Evolutionary conservation across 2,797 vertebrate species (phyloP), one percentile per base, ranked within the genome.

Genomic region (Setipinna tenuifilis): DNA sequence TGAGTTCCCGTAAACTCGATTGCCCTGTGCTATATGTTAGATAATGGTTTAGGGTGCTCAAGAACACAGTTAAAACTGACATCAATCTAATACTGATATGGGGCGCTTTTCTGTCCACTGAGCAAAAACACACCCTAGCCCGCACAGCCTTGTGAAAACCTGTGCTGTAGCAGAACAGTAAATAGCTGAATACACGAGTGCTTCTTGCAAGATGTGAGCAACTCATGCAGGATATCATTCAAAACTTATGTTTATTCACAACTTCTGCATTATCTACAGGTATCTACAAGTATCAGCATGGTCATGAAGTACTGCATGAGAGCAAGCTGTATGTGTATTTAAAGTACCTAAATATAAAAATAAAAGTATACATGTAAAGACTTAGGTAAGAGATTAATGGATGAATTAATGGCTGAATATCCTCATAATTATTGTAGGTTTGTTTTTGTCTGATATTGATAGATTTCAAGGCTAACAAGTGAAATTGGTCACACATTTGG

Each of bases 1-100:
- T 93, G 93, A 94, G 94, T 96, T 95, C 94, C 93, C 91, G 95
- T 94, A 95, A 96, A 95, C 92, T 92, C 92, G 88, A 93, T 95
- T 95, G 91, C 89, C 92, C 0, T 83, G 90, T 87, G 90, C 87
- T 88, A 89, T 87, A 89, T 88, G 88, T 88, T 88, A 88, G 89
- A 90, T 90, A 90, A 89, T 91, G 88, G 88, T 90, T 80, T 71
- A 0, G 59, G 85, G 86, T 86, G 82, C 85, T 82, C n/a, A 87
- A 87, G 88, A 89, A 88, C 86, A 82, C 81, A 31, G 86, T 89
- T 90, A 86, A 89, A 86, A 87, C 86, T 87, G 86, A 88, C 88
- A 89, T 91, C 87, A 90, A 89, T 91, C 87, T 82, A 82, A 83
- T 10, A 46, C 85, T 88, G 89, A 91, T 91, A 86, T 86, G 82